Base-by-base conservation (phyloP, 1,140 invertebrate species). In the Philopotamus ludificatus region DNA sequence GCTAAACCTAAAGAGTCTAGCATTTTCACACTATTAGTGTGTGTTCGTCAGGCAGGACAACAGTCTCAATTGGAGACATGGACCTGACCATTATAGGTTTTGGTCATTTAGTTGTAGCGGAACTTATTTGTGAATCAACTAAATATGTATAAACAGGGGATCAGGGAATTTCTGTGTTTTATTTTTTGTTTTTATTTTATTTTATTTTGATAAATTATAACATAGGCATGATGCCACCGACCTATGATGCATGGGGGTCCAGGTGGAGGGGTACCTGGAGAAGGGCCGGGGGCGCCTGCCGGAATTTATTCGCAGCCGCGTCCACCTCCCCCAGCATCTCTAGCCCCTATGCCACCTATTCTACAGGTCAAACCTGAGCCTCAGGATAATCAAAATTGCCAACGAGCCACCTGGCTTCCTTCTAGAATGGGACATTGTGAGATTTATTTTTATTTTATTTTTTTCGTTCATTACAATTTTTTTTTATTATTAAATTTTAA, bases 381-480 rank as follows among this genome's bases (percentile, higher is more conserved):
- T 0, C 78, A 74, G 57, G 79, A 78, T 71, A 83, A 77, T 78
- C 65, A 60, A 72, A 72, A 60, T 67, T 79, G 76, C 68, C 81
- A 79, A 34, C 73, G 79, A 41, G 74, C 79, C 42, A 82, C 81
- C 74, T 85, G 83, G 83, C 77, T 84, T 73, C 82, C 83, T 60
- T 34, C 28, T 12, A 74, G 81, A 77, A 83, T 85, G 77, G 78
- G 81, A 70, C 84, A 85, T 82, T 78, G 85, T 86, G 86, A 86
- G 57, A 68, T 73, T 70, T 77, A 75, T 71, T 67, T 80, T 77
- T 78, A 74, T 79, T 79, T 78, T 78, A 77, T 77, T 81, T 75
- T 41, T 71, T 74, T 74, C 57, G 68, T 72, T 74, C 75, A 70
- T 69, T 67, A 58, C 60, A 70, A 45, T 67, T 28, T 59, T 18